phyloP scores from a whole-genome alignment of 2,113 vertebrate genomes.

The Nerophis lumbriciformis region DNA sequence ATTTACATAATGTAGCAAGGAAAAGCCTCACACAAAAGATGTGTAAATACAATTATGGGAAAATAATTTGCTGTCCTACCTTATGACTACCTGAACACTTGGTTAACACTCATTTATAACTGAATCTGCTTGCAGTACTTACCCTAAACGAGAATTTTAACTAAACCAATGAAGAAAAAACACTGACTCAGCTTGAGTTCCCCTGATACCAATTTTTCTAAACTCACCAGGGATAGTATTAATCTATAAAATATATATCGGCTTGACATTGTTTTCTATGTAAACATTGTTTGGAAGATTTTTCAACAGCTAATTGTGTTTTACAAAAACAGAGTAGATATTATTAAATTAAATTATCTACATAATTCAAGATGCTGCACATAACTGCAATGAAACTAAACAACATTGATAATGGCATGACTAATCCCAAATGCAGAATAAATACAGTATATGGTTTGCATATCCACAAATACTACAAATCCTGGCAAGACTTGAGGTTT shows the following conservation, averaged over 20 bases:
- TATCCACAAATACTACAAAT: not conserved
- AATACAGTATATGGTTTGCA: not conserved
- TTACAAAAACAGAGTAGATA: constrained; percentile 1
- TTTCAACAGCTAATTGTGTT: constrained; percentile 35
- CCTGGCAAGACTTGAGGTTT: not conserved
- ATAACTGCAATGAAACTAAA: constrained; percentile 44
- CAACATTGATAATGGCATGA: too few species aligned
- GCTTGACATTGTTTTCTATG: constrained; percentile 43
- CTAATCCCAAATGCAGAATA: not conserved
- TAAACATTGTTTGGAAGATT: constrained; percentile 47
- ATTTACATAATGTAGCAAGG: constrained; percentile 53
- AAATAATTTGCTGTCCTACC: constrained; percentile 6
- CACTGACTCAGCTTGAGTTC: constrained; percentile 12
- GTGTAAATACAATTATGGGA: constrained; percentile 28
- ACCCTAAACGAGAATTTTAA: constrained; percentile 1
- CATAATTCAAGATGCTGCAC: constrained; percentile 27
- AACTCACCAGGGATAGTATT: constrained; percentile 34
- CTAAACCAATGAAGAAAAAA: constrained; percentile 11
- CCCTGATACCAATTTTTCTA: constrained; percentile 10
- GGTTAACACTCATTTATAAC: constrained; percentile 11
- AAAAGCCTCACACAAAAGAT: constrained; percentile 45
- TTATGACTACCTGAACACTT: constrained; percentile 1
- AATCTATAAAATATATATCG: constrained; percentile 49
- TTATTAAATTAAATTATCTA: constrained; percentile 37
- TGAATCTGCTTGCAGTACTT: constrained; percentile 1